Evolutionary conservation across 2,888 invertebrate genomes (phyloP), one percentile per base, ranked within the genome.

Genomic region (Helicoverpa assulta): DNA sequence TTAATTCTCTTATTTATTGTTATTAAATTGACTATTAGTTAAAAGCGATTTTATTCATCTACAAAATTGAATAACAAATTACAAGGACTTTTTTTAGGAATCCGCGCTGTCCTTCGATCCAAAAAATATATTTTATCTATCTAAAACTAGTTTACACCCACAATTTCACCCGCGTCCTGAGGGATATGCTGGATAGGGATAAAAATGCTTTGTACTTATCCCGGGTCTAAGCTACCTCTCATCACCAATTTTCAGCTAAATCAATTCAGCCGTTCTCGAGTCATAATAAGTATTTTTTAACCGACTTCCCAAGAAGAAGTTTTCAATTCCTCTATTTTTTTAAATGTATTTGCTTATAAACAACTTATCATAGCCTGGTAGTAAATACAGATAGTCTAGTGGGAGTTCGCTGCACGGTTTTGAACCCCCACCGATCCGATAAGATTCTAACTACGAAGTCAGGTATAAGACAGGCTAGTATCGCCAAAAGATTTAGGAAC

Each of bases 401-500:
- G 16, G 70, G 19, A 19, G 47, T 12, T 5, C 37, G 26, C 43
- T 67, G 14, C 7, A 79, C 18, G 33, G 33, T 40, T 4, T 82
- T 47, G 0, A 56, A 68, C 2, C 85, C 88, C 83, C 88, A 87
- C 5, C 83, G 86, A 77, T 94, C 94, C 0, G 91, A 81, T 3
- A 89, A 29, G 14, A 91, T 73, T 0, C 93, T 81, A 8, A 88
- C 76, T 40, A 88, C 84, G 70, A 82, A 95, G 88, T 97, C 97
- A 0, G 97, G 97, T 53, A 96, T 80, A 14, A 97, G 88, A 33
- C 96, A 94, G 0, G 96, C 89, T 0, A 96, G 87, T 0, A 96
- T 85, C 0, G 96, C 89, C 0, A 96, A 19, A 0, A 96, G 7
- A 53, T 97, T 96, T 18, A 97, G 86, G n/a, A 97, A 77, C 96